Percentiles rank a stretch among this genome's conserved stretches.
phyloP scores from a whole-genome alignment of 2,797 vertebrate genomes.

The Taenioides sp. region DNA sequence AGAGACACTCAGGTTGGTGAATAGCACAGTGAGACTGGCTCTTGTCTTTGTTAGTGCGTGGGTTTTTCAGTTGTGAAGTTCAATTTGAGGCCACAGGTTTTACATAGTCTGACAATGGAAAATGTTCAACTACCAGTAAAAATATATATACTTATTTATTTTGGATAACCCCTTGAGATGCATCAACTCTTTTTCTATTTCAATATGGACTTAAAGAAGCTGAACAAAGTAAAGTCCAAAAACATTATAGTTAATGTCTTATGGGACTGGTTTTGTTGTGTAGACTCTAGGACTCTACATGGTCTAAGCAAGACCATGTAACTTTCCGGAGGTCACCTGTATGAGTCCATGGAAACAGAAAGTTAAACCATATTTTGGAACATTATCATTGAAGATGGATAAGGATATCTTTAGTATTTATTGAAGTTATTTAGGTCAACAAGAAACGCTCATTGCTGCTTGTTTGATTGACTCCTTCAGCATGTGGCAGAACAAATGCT shows the following conservation, averaged over 20 bases:
- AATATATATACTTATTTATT: too few relatives aligned
- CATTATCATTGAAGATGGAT: too few relatives aligned
- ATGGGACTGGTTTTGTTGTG: too few relatives aligned
- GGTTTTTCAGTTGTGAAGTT: constrained; percentile 1
- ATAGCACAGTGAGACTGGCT: constrained; percentile 13
- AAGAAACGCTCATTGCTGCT: not conserved
- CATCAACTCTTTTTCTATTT: not conserved
- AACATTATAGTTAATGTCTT: too few relatives aligned
- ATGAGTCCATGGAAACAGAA: too few relatives aligned
- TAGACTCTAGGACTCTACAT: too few relatives aligned
- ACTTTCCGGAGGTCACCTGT: too few relatives aligned
- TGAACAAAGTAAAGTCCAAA: not conserved
- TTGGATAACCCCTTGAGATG: too few relatives aligned
- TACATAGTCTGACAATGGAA: not conserved
- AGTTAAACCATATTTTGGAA: too few relatives aligned
- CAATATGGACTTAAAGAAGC: not conserved
- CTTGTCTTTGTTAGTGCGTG: not conserved
- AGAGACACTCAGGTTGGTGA: constrained; percentile 26
- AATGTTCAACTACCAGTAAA: not conserved
- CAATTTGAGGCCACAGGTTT: not conserved
- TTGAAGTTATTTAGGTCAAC: not conserved
- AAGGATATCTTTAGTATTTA: not conserved
- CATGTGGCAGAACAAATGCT: constrained; percentile 35
- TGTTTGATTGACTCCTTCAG: constrained; percentile 4
- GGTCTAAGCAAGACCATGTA: too few relatives aligned